Evolutionary conservation across 92 coral and sea anemone species (phyloP).

Genomic region (Montipora capitata): DNA sequence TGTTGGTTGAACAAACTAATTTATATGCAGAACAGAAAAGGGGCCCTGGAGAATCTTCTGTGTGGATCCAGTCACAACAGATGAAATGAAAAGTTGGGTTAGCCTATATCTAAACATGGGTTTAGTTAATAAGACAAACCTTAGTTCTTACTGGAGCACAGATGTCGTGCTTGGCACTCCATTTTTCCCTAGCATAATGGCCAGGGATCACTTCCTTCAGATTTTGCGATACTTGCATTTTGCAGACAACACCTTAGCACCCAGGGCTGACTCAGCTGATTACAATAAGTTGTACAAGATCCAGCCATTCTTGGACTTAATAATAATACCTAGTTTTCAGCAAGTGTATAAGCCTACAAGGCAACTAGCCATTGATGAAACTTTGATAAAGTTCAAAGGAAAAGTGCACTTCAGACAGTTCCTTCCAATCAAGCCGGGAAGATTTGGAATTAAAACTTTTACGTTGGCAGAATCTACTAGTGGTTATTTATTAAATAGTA

Average conservation of each 20-base stretch:
- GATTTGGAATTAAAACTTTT: conserved; percentile 30
- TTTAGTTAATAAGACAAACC: conserved; percentile 17
- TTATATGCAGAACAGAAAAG: background rate
- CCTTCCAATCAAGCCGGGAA: background rate
- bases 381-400: conserved; percentile 17
- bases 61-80: background rate
- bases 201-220: too few species aligned
- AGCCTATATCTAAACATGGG: conserved; percentile 24
- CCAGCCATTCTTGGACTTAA: too few species aligned
- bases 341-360: background rate
- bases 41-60: background rate
- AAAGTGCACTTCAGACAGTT: too few species aligned
- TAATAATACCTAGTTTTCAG: too few species aligned
- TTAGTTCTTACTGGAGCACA: conserved; percentile 3
- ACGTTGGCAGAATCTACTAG: conserved; percentile 13
- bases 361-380: background rate
- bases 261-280: too few species aligned
- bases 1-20: background rate
- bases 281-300: too few species aligned
- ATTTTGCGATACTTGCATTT: too few species aligned
- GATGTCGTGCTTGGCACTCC: too few species aligned
- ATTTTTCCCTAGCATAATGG: too few species aligned
- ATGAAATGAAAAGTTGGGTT: background rate
- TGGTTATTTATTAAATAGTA: too few species aligned
- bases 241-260: too few species aligned